These are phyloP conservation scores for Mustela nigripes DNA, from an alignment of 2,113 vertebrate genomes.

Conservation along the genomic window DNA sequence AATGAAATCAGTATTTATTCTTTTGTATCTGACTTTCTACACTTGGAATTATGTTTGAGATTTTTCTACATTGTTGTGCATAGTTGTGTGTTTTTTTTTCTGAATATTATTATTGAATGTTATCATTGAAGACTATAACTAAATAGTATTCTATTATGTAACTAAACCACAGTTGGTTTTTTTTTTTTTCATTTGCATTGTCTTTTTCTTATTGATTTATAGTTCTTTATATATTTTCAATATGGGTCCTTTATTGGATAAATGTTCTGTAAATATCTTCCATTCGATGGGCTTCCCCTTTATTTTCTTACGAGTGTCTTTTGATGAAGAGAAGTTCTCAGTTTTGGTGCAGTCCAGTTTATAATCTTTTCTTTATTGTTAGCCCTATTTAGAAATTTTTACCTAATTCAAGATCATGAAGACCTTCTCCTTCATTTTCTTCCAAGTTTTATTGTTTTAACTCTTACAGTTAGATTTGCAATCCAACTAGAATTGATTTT, in stretches of 20 bases:
- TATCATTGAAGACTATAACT: neutral
- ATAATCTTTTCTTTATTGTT: neutral
- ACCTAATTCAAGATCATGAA: neutral
- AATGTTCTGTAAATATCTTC: neutral
- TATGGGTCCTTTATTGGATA: neutral
- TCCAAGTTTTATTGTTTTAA: neutral
- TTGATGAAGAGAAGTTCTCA: neutral
- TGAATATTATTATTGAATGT: neutral
- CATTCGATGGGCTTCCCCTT: neutral
- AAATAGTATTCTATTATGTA: neutral
- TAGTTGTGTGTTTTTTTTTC: neutral
- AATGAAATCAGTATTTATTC: neutral
- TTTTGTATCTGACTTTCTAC: neutral
- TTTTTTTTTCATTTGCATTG: neutral
- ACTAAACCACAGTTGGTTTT: slow-evolving; percentile 5
- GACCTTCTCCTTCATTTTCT: neutral
- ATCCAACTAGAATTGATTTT: neutral
- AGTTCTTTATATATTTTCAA: slow-evolving; percentile 35
- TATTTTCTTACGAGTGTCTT: neutral
- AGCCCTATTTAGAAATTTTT: neutral
- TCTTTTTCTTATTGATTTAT: neutral
- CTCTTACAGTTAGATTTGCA: neutral
- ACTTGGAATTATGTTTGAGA: neutral
- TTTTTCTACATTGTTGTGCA: neutral
- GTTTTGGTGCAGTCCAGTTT: neutral